Conservation (phyloP, 2,797 vertebrate species). For the Phataginus tricuspis region DNA sequence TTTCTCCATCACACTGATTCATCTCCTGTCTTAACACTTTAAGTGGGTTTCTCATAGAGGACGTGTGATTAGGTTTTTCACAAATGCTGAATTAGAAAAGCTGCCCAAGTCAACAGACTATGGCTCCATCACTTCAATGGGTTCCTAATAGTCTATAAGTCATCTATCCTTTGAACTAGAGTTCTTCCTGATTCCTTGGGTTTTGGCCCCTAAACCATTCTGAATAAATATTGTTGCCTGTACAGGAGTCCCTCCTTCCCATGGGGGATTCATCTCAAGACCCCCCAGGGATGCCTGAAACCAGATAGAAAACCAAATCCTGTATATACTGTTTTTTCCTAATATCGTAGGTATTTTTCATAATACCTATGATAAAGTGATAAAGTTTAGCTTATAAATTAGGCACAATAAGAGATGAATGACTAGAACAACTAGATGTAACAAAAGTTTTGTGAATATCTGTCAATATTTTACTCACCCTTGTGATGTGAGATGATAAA, state of each 20-base stretch:
- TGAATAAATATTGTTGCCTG: neutral
- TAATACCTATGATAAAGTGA: neutral
- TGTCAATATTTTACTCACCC: neutral
- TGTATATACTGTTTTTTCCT: too few species aligned
- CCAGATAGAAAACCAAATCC: too few species aligned
- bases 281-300: neutral
- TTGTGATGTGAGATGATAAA: neutral
- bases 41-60: neutral
- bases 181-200: neutral
- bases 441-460: neutral
- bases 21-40: neutral
- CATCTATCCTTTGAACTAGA: neutral
- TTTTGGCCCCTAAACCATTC: too few species aligned
- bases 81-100: neutral
- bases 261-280: neutral
- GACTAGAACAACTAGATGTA: too few species aligned
- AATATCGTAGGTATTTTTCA: too few species aligned
- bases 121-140: neutral
- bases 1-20: neutral
- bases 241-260: neutral
- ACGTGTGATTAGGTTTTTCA: neutral
- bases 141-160: neutral
- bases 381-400: neutral
- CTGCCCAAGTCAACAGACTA: neutral
- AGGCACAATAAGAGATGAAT: neutral